Base-by-base conservation (phyloP, 2,113 vertebrate species). In the Tenebrosternarchus preto region DNA sequence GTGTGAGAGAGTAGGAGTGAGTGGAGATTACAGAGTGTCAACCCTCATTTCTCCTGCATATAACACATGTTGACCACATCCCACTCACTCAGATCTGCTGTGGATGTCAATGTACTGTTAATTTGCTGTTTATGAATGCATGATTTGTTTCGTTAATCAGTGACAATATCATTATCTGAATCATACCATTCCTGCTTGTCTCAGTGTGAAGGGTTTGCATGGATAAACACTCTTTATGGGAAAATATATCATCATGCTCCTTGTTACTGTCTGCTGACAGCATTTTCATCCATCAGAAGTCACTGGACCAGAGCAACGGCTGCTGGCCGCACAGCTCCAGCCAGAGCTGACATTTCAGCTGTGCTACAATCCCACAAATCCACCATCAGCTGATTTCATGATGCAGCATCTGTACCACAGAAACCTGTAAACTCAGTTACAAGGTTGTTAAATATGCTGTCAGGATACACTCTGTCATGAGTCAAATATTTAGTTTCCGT, bases 231-330 rank as follows among this genome's bases (percentile, higher is more conserved):
- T 59, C 55, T 56, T 50, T 71, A n/a, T 77, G 61, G 9, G 6
- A 55, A 33, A 56, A 64, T 81, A 43, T 24, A 43, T 73, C 72
- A 50, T 50, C 56, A 73, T 31, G 46, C 69, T 80, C 70, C 53
- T 59, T 71, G 64, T 76, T 81, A 81, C 61, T 78, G 76, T 76
- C 63, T 73, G 2, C 16, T 53, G 63, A 78, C 27, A 73, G 50
- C 60, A 67, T 74, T 78, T 78, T 74, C 82, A 81, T 83, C 73
- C 77, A 73, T 82, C 79, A 77, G 69, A 63, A 71, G 68, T 63
- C 76, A 82, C 81, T 73, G 57, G 55, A 81, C 43, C 77, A 66
- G 59, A 77, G 73, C 68, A 71, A 77, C 76, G 24, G 61, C 43
- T 24, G 55, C 72, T n/a, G 53, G 43, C 17, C 1, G 20, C 31